Base-by-base conservation (phyloP, 64 coral and sea anemone genomes). In the Montipora sp. region DNA sequence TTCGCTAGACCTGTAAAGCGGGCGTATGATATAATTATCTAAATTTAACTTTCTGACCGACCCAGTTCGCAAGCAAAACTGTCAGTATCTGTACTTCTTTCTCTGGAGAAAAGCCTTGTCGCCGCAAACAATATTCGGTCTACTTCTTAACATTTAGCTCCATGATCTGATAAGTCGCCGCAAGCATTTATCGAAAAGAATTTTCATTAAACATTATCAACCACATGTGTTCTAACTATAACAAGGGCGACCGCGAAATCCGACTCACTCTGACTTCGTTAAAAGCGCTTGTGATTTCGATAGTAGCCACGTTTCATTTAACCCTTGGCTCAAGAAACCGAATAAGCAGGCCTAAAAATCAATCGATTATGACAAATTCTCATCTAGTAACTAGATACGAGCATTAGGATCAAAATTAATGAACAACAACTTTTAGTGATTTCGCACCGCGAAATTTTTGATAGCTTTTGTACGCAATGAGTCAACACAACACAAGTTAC, bases 11-110 rank as follows among this genome's bases (percentile, higher is more conserved):
- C 2, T n/a, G 15, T 51, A 69, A 66, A 10, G 11, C 5, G 59
- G 59, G 23, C 66, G 46, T 10, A 22, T 49, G 65, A 85, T 71
- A 51, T 85, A 71, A 85, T 47, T 72, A 68, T 85, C 82, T 85
- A 85, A 85, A 85, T 71, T 85, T 70, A 85, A 72, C 43, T 45
- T 5, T 49, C 75, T 36, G 21, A 2, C 3, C 73, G 58, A 51
- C 45, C 63, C 6, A 5, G 20, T 7, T 3, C 19, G 45, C 45
- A 85, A 85, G 71, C 82, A 72, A 71, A 21, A 19, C 15, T 24
- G 24, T 24, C 24, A 36, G 36, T 36, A 36, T 36, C 36, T 36
- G 13, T 3, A 85, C 82, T 7, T 71, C 65, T 49, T 71, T 72
- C 8, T 3, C 19, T 7, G 19, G 60, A 72, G 71, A 70, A 51